Conservation (phyloP, 1,140 invertebrate species). For the Scaptomyza montana region DNA sequence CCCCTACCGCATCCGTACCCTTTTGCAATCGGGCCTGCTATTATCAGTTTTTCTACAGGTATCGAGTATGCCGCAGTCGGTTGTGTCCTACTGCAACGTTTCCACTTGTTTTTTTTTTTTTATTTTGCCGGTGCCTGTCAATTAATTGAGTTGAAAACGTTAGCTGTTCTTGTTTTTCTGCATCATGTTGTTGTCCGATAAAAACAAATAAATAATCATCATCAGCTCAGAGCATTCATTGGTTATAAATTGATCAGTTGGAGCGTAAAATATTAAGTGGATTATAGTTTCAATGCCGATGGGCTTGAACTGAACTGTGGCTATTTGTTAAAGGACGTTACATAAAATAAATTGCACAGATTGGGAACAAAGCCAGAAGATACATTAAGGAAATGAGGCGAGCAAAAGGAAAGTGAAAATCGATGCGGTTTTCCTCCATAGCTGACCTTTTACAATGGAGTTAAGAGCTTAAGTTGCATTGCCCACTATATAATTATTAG, state of each 20-base stretch:
- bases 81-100: too few relatives aligned
- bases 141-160: constrained; percentile 77
- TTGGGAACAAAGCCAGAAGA: constrained; percentile 17
- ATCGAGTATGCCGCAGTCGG: too few relatives aligned
- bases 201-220: constrained; percentile 79
- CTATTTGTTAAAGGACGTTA: constrained; percentile 49
- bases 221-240: constrained; percentile 66
- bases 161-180: constrained; percentile 13
- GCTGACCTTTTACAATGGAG: background rate
- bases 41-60: too few relatives aligned
- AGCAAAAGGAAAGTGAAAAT: constrained; percentile 2
- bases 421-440: background rate
- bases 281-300: constrained; percentile 74
- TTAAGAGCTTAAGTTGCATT: constrained; percentile 18
- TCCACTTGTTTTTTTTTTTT: constrained; percentile 2
- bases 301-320: constrained; percentile 8
- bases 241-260: constrained; percentile 80
- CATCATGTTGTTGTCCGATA: constrained; percentile 19
- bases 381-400: background rate
- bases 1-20: too few relatives aligned
- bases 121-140: constrained; percentile 22
- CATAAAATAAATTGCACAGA: constrained; percentile 54
- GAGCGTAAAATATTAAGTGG: constrained; percentile 78
- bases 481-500: constrained; percentile 36
- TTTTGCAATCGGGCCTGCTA: too few relatives aligned